phyloP scores from a whole-genome alignment of 2,888 invertebrate genomes.

The Tetramorium bicarinatum region DNA sequence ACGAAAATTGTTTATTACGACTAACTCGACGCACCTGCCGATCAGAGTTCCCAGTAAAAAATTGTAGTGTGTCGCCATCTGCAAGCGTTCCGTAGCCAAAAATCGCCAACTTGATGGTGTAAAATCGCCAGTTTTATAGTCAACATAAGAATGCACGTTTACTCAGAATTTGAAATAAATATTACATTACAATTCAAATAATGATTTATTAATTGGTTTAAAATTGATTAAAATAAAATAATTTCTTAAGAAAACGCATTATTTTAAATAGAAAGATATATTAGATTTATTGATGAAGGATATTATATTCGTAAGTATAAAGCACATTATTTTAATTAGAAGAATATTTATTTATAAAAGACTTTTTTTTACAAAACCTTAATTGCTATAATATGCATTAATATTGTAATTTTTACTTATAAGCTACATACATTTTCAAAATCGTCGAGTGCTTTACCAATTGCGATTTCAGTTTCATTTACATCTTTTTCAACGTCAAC shows the following conservation, averaged over 20 bases:
- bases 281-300: too few relatives aligned
- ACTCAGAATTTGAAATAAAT: constrained; percentile 1
- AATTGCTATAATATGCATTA: too few relatives aligned
- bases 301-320: too few relatives aligned
- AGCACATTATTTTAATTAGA: too few relatives aligned
- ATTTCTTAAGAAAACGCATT: background rate
- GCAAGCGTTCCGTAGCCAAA: background rate
- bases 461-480: background rate
- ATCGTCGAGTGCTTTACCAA: background rate
- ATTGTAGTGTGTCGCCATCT: background rate
- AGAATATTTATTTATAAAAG: too few relatives aligned
- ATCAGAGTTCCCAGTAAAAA: too few relatives aligned
- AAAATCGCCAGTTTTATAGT: background rate
- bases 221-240: background rate
- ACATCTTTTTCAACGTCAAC: background rate
- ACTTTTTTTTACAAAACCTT: too few relatives aligned
- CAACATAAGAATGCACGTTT: background rate
- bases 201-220: background rate
- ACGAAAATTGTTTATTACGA: too few relatives aligned
- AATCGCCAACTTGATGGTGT: background rate
- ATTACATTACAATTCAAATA: background rate
- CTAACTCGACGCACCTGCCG: too few relatives aligned
- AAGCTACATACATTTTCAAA: background rate
- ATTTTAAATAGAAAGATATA: background rate
- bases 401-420: background rate